phyloP scores from a whole-genome alignment of 2,113 vertebrate species.

The Narcine bancroftii region DNA sequence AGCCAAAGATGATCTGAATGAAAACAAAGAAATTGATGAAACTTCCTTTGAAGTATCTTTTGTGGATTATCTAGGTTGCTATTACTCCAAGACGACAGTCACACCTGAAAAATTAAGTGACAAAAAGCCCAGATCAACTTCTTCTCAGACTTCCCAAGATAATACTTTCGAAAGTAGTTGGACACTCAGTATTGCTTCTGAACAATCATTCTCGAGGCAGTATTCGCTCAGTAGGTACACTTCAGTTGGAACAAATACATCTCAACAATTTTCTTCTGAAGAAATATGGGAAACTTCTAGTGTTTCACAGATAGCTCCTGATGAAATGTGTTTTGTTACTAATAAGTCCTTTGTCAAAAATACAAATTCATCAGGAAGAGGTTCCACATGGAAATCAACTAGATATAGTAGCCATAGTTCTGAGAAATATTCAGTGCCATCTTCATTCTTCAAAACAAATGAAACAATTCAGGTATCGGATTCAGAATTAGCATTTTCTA shows the following conservation, averaged over 20 bases:
- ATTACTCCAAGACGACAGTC: not conserved
- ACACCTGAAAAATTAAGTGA: not conserved
- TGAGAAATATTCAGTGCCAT: not conserved
- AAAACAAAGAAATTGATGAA: not conserved
- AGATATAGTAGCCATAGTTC: not conserved
- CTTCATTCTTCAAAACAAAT: not conserved
- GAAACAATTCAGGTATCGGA: not conserved
- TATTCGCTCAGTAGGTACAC: not conserved
- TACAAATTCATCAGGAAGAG: not conserved
- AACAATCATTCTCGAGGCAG: not conserved
- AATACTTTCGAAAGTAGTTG: not conserved
- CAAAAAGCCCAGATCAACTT: not conserved
- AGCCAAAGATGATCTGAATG: not conserved
- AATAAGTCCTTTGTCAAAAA: not conserved
- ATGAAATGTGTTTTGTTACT: not conserved
- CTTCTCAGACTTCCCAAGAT: not conserved
- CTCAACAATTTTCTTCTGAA: conserved; percentile 6
- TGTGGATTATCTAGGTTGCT: not conserved
- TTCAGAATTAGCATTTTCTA: not conserved
- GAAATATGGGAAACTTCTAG: conserved; percentile 16
- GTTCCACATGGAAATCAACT: not conserved
- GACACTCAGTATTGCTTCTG: not conserved
- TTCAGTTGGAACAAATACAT: not conserved
- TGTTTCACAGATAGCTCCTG: not conserved
- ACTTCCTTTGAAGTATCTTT: not conserved